Conservation (phyloP, 1,140 invertebrate genomes). For the Temnothorax curvispinosus region DNA sequence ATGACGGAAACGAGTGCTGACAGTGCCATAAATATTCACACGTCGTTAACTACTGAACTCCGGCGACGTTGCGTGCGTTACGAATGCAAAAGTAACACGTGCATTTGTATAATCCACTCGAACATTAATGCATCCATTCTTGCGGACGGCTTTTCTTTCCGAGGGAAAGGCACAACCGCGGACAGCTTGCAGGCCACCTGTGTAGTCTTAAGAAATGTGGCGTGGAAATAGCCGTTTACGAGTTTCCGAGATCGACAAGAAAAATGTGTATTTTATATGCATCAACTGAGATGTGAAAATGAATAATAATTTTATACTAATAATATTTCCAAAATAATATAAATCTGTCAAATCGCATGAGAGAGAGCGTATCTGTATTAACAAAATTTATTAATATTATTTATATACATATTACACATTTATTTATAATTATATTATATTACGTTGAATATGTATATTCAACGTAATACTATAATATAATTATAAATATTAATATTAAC, state of each 20-base stretch:
- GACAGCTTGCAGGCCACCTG: background rate
- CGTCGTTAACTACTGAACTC: slow-evolving; percentile 55
- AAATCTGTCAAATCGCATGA: background rate
- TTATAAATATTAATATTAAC: background rate
- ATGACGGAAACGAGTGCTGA: slow-evolving; percentile 59
- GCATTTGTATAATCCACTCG: slow-evolving; percentile 49
- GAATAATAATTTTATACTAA: background rate
- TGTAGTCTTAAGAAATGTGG: background rate
- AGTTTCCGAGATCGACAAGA: background rate
- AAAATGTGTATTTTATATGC: background rate
- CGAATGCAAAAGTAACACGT: slow-evolving; percentile 42
- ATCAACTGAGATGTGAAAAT: background rate
- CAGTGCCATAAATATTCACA: slow-evolving; percentile 63
- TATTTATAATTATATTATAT: too few species aligned
- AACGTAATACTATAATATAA: background rate
- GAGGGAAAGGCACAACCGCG: slow-evolving; percentile 2
- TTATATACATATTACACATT: too few species aligned
- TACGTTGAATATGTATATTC: background rate
- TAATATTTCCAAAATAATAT: background rate
- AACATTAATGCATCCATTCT: slow-evolving; percentile 52
- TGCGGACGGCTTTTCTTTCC: background rate
- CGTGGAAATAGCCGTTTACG: background rate
- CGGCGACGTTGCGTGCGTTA: slow-evolving; percentile 51
- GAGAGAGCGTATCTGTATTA: too few species aligned
- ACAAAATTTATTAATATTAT: background rate